These are phyloP conservation scores for Myripristis murdjan DNA, from an alignment of 2,797 vertebrate genomes.

Conservation along the genomic window DNA sequence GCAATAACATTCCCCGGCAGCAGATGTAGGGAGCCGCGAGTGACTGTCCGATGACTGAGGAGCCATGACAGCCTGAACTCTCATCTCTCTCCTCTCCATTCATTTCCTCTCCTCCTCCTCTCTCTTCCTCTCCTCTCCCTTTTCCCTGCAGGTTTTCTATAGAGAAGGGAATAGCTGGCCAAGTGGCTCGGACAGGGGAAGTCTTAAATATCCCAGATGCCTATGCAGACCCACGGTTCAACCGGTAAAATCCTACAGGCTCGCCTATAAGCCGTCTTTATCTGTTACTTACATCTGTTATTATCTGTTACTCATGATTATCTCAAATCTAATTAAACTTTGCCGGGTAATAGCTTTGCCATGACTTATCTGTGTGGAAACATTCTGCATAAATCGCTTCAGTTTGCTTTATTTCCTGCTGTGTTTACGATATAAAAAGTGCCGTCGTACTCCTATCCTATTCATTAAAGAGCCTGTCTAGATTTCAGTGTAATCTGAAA, in stretches of 20 bases:
- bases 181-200: conserved; percentile 97
- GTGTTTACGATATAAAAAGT: conserved; percentile 4
- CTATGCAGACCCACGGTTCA: conserved; percentile 99
- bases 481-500: background rate
- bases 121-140: conserved; percentile 3
- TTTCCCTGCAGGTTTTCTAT: conserved; percentile 93
- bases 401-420: background rate
- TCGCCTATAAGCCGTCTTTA: background rate
- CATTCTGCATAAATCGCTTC: background rate
- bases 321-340: background rate
- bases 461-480: background rate
- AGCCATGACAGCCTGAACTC: background rate
- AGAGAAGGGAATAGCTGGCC: conserved; percentile 99
- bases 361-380: background rate
- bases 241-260: conserved; percentile 87
- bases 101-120: background rate
- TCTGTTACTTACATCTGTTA: background rate
- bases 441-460: background rate
- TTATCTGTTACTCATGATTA: background rate
- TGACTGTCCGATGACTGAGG: background rate
- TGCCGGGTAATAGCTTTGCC: background rate
- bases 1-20: background rate
- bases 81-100: background rate
- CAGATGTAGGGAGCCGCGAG: background rate
- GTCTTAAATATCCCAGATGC: conserved; percentile 99